Conservation (phyloP, 2,113 vertebrate genomes). For the Pomatostomus ruficeps region DNA sequence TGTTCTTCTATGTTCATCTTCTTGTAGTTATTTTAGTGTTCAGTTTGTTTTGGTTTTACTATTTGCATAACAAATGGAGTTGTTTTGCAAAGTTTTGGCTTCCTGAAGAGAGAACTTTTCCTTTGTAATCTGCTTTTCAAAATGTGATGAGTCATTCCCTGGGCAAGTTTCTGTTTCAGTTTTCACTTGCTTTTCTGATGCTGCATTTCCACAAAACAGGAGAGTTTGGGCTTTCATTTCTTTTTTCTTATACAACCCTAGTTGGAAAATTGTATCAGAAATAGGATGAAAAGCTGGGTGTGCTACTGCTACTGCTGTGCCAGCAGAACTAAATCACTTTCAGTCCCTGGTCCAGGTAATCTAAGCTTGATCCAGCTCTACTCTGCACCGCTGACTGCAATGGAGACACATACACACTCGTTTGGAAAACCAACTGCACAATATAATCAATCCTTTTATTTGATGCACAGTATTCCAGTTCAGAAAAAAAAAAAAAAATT, state of each 20-base stretch:
- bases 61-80: background rate
- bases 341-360: background rate
- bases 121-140: background rate
- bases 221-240: background rate
- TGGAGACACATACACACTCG: background rate
- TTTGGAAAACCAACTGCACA: background rate
- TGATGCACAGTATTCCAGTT: background rate
- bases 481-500: background rate
- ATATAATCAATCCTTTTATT: background rate
- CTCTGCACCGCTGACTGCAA: background rate
- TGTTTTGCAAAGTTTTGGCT: background rate
- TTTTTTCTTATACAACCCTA: background rate
- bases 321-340: background rate
- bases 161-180: slow-evolving; percentile 2
- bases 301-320: background rate
- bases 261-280: background rate
- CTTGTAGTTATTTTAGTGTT: background rate
- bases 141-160: background rate
- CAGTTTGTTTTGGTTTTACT: background rate
- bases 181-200: background rate
- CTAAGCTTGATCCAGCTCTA: background rate
- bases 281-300: background rate
- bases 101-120: background rate
- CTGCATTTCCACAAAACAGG: background rate
- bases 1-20: background rate